A percentile compares a stretch with the other conserved stretches of the same genome.
Evolutionary conservation across 2,888 invertebrate species (phyloP).

Genomic region (Andricus quercusramuli): DNA sequence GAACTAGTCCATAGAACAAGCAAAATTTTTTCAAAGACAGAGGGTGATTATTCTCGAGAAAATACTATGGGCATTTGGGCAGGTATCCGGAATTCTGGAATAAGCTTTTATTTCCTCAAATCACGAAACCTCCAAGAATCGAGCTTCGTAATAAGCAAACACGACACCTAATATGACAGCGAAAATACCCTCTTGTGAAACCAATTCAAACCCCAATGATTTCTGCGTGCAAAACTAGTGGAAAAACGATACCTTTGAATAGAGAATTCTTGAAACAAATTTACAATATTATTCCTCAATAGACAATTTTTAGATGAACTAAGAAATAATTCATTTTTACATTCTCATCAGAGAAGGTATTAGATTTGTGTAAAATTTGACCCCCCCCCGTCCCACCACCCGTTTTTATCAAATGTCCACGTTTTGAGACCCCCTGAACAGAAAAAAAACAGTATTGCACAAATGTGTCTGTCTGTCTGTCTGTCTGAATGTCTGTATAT

Average conservation of each 20-base stretch:
- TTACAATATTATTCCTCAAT: not conserved
- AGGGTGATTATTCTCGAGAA: not conserved
- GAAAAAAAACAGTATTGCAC: too few relatives aligned
- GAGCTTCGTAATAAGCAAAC: not conserved
- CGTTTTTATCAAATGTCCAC: too few relatives aligned
- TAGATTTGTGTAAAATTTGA: too few relatives aligned
- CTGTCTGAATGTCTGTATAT: too few relatives aligned
- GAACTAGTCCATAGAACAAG: not conserved
- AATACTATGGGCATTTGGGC: not conserved
- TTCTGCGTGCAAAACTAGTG: not conserved
- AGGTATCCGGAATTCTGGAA: conserved; percentile 23
- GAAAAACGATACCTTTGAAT: not conserved
- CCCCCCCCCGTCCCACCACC: too few relatives aligned
- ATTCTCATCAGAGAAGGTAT: too few relatives aligned
- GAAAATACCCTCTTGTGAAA: not conserved
- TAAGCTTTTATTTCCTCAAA: conserved; percentile 5
- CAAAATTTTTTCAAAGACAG: not conserved
- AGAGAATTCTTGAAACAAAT: not conserved
- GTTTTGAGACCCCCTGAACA: too few relatives aligned
- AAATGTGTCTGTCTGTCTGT: too few relatives aligned
- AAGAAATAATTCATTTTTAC: too few relatives aligned
- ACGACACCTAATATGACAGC: conserved; percentile 22
- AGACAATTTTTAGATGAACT: not conserved
- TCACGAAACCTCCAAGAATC: conserved; percentile 25
- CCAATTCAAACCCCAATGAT: not conserved